Evolutionary conservation across 1,140 invertebrate genomes (phyloP).

Genomic region (Ceratoteleas bidentatus): DNA sequence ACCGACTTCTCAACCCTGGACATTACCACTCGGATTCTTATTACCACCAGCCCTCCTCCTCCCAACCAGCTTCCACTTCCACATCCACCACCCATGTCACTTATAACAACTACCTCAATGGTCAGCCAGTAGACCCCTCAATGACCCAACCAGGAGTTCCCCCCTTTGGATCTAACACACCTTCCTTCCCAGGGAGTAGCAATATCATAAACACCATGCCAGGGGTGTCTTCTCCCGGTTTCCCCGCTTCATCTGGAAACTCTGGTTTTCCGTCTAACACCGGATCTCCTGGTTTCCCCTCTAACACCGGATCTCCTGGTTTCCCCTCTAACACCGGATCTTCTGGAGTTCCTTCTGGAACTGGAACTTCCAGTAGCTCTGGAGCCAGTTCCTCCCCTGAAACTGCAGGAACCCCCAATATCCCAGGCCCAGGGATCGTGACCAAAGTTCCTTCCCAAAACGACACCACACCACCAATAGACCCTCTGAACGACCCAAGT

Average conservation of each 20-base stretch:
- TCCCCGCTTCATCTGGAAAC: neutral
- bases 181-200: slow-evolving; percentile 7
- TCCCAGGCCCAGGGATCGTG: slow-evolving; percentile 46
- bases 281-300: neutral
- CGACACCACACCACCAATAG: slow-evolving; percentile 1
- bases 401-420: slow-evolving; percentile 10
- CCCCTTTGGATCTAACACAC: slow-evolving; percentile 4
- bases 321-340: too few species aligned
- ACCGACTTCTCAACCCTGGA: slow-evolving; percentile 68
- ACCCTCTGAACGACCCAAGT: slow-evolving; percentile 42
- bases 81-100: slow-evolving; percentile 68
- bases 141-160: slow-evolving; percentile 20
- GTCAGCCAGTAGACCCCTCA: slow-evolving; percentile 37
- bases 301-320: too few species aligned
- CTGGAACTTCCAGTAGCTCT: neutral
- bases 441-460: slow-evolving; percentile 24
- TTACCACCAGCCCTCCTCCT: neutral
- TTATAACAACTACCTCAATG: slow-evolving; percentile 73
- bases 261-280: neutral
- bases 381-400: neutral
- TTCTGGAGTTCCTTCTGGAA: neutral
- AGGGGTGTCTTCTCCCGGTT: neutral
- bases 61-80: slow-evolving; percentile 4
- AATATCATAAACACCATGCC: slow-evolving; percentile 20
- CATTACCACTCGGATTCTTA: slow-evolving; percentile 42